Base-by-base conservation (phyloP, 1,140 invertebrate genomes). In the Drosophila littoralis region DNA sequence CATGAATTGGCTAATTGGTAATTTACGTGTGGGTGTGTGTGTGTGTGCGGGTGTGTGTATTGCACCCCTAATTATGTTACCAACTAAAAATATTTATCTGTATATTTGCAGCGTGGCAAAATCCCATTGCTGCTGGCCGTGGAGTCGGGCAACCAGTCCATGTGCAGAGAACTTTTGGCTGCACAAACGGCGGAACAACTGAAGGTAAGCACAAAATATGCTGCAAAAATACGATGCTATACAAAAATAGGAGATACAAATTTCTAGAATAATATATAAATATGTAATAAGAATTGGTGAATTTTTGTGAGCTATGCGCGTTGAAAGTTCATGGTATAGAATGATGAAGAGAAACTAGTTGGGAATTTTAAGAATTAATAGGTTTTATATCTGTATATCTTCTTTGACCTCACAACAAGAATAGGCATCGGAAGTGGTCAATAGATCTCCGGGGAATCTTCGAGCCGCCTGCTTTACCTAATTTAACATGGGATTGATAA, bases 41-140 rank as follows among this genome's bases (percentile, higher is more conserved):
- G 33, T 15, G 63, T 42, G 54, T 13, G 45, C 17, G 6, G 45
- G 36, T 48, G 48, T 75, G 67, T 72, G 64, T 81, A 59, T 68
- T 79, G 75, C 67, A 68, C 69, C 54, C 12, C 17, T 73, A 63
- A 71, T 75, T 77, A 59, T 75, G 46, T 63, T 68, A 28, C 77
- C 52, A 68, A 42, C 60, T 48, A 50, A 65, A 72, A 48, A 17
- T 60, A 92, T 92, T 93, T 86, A 61, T 68, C 75, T 28, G 5
- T 28, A 28, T 28, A 28, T 94, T 12, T 57, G 17, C 85, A 98
- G 97, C 96, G 95, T 93, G 98, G 98, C 66, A 97, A 97, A 93
- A 97, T 98, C 81, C 98, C 98, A 73, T 93, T 99, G 78, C 95
- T 99, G 85, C 93, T 98, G 79, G 97, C 98, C 33, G 96, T 99